A percentile compares a stretch with the other conserved stretches of the same genome.
phyloP scores from a whole-genome alignment of 2,113 vertebrate species.

The Pseudopodoces humilis region DNA sequence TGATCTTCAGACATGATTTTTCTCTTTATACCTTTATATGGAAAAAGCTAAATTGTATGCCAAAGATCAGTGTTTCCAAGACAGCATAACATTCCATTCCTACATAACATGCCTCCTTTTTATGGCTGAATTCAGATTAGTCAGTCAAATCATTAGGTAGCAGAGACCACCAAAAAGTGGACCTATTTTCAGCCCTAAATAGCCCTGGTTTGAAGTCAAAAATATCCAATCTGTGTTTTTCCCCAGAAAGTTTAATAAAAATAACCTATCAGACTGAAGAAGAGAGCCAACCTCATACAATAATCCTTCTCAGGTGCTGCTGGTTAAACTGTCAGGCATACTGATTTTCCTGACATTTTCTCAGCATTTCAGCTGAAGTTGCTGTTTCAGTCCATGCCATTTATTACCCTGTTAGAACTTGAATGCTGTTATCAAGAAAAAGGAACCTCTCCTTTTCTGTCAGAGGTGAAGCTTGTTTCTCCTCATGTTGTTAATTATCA shows the following conservation, averaged over 20 bases:
- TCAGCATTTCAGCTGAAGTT: neutral
- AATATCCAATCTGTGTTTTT: neutral
- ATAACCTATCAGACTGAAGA: neutral
- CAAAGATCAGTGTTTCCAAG: neutral
- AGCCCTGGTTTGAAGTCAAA: neutral
- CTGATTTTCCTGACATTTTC: neutral
- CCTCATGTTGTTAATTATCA: neutral
- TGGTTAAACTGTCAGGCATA: neutral
- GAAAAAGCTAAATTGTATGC: neutral
- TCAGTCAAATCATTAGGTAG: neutral
- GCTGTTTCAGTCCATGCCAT: neutral
- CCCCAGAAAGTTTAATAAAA: neutral
- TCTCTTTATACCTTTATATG: neutral
- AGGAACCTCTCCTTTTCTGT: neutral
- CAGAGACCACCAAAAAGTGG: neutral
- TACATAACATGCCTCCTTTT: neutral
- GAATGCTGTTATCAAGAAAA: neutral
- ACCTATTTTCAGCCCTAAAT: neutral
- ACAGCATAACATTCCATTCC: neutral
- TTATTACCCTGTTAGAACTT: neutral
- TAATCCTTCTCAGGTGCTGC: neutral
- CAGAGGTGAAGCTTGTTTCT: neutral
- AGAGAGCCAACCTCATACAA: neutral
- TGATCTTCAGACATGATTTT: neutral
- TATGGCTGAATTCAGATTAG: neutral